These are phyloP conservation scores for Meta bourneti DNA, from an alignment of 2,888 invertebrate genomes.

Conservation along the genomic window DNA sequence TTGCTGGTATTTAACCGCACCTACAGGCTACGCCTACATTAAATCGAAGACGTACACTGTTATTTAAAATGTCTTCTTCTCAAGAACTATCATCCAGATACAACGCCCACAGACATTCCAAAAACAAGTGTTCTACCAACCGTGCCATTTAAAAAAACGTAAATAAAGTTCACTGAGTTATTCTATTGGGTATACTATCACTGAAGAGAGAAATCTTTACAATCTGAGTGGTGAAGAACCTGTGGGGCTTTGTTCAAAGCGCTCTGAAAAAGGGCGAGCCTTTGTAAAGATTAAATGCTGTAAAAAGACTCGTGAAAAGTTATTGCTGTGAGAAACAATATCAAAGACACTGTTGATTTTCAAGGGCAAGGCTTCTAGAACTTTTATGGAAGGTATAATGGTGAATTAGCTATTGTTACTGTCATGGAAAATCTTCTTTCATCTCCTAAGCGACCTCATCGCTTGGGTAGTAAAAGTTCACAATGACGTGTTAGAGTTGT, in stretches of 20 bases:
- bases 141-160: slow-evolving; percentile 1
- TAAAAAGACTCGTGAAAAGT: background rate
- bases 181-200: slow-evolving; percentile 1
- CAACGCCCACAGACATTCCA: slow-evolving; percentile 37
- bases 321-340: background rate
- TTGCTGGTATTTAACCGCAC: slow-evolving; percentile 44
- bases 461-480: background rate
- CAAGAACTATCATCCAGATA: background rate
- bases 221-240: slow-evolving; percentile 44
- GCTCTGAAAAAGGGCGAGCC: background rate
- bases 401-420: background rate
- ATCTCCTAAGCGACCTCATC: background rate
- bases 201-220: slow-evolving; percentile 5
- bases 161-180: slow-evolving; percentile 9
- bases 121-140: background rate
- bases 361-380: slow-evolving; percentile 19
- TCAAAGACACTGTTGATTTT: background rate
- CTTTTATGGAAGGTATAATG: background rate
- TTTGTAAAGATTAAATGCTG: slow-evolving; percentile 8
- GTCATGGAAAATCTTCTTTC: background rate
- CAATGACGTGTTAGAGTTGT: background rate
- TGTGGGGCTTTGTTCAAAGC: slow-evolving; percentile 5
- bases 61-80: background rate
- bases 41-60: slow-evolving; percentile 1
- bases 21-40: slow-evolving; percentile 28